phyloP scores from a whole-genome alignment of 2,113 vertebrate species.

The Lanius ludovicianus region DNA sequence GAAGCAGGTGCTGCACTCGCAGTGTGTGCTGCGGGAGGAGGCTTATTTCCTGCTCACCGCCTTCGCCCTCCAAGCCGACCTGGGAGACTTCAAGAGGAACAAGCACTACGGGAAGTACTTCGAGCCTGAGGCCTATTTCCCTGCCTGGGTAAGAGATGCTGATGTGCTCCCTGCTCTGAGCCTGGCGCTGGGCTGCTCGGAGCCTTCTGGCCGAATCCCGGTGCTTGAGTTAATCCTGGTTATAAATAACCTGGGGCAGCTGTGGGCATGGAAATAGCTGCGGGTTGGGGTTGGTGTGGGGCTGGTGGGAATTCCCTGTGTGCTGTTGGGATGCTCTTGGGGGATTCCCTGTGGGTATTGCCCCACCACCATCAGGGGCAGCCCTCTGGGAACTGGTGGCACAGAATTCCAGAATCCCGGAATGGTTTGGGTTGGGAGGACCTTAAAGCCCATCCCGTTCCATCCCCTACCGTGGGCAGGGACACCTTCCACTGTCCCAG shows the following conservation, averaged over 20 bases:
- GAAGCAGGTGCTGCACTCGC: constrained; percentile 94
- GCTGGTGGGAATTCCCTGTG: accelerated
- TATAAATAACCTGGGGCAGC: not conserved
- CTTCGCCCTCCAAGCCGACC: constrained; percentile 95
- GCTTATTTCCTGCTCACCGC: constrained; percentile 97
- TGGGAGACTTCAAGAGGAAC: constrained; percentile 95
- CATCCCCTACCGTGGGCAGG: not conserved
- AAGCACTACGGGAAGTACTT: constrained; percentile 97
- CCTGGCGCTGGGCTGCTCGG: accelerated
- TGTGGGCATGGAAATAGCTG: not conserved
- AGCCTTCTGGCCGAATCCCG: not conserved
- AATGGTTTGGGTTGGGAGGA: not conserved
- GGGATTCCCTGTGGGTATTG: accelerated
- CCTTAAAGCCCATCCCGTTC: accelerated
- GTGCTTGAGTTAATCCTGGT: accelerated
- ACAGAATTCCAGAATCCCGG: not conserved
- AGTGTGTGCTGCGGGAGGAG: constrained; percentile 91
- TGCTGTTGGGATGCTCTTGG: not conserved
- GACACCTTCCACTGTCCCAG: not conserved
- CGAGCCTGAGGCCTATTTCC: constrained; percentile 95
- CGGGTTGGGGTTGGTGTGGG: accelerated
- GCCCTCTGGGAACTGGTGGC: not conserved
- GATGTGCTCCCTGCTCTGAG: not conserved
- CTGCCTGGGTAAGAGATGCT: constrained; percentile 81
- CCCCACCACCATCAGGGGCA: accelerated